A percentile compares a stretch with the other conserved stretches of the same genome.
Conservation (phyloP, 2,888 invertebrate genomes). For the Phalera bucephala region DNA sequence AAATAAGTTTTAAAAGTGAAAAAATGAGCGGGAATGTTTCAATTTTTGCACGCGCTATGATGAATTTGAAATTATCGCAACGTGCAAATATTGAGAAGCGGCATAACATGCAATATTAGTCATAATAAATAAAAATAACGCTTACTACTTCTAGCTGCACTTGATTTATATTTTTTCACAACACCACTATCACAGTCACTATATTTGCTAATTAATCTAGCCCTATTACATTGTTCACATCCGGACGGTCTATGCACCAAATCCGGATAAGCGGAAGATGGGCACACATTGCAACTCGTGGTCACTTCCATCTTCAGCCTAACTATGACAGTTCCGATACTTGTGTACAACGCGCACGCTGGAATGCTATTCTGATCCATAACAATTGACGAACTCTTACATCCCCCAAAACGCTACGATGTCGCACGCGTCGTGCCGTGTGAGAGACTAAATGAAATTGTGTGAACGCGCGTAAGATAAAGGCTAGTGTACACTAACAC, state of each 20-base stretch:
- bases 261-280: conserved; percentile 36
- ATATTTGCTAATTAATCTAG: conserved; percentile 67
- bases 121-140: conserved; percentile 30
- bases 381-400: conserved; percentile 58
- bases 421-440: conserved; percentile 73
- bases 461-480: conserved; percentile 74
- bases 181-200: conserved; percentile 79
- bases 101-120: too few species aligned
- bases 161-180: conserved; percentile 64
- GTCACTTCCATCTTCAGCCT: conserved; percentile 64
- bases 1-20: too few species aligned
- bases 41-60: conserved; percentile 8
- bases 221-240: conserved; percentile 73
- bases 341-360: conserved; percentile 62
- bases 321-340: conserved; percentile 67
- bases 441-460: conserved; percentile 75
- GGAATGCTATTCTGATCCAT: conserved; percentile 72
- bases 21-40: too few species aligned
- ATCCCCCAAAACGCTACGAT: conserved; percentile 69
- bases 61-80: too few species aligned
- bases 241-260: conserved; percentile 47
- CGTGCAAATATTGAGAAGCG: background rate
- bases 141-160: conserved; percentile 75
- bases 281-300: conserved; percentile 38
- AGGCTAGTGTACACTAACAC: conserved; percentile 60